These are phyloP conservation scores for Pseudococcus jackbeardsleyi DNA, from an alignment of 2,888 invertebrate genomes.

Conservation along the genomic window DNA sequence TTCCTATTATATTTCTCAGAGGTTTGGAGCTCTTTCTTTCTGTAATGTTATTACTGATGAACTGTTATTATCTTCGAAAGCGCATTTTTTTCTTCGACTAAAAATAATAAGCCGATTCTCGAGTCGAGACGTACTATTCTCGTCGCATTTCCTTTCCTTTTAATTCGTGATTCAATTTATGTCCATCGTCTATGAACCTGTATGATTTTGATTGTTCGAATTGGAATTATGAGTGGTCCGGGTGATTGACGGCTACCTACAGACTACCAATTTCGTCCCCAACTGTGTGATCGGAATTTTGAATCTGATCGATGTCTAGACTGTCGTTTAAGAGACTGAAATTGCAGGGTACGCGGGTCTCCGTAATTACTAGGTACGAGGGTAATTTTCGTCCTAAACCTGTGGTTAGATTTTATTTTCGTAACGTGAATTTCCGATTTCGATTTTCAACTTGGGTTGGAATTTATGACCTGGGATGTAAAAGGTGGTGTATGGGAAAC, in stretches of 20 bases:
- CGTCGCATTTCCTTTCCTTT: not conserved
- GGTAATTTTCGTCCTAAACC: not conserved
- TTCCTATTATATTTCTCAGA: conserved; percentile 34
- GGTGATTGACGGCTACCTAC: conserved; percentile 22
- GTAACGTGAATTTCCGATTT: too few species aligned
- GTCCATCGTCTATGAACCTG: not conserved
- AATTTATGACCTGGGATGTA: too few species aligned
- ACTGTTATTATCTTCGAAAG: conserved; percentile 32
- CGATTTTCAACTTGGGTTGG: too few species aligned
- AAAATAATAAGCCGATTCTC: conserved; percentile 23
- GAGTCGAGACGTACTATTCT: not conserved
- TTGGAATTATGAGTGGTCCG: not conserved
- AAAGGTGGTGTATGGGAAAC: too few species aligned
- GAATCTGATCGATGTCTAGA: not conserved
- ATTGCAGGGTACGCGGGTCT: not conserved
- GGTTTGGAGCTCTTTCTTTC: not conserved
- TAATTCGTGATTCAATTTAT: not conserved
- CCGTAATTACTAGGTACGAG: not conserved
- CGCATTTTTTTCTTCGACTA: conserved; percentile 14
- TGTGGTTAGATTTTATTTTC: too few species aligned
- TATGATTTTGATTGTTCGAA: not conserved
- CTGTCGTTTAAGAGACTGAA: not conserved
- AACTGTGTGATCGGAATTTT: not conserved
- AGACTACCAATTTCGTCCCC: conserved; percentile 3
- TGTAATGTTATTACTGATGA: not conserved